Base-by-base conservation (phyloP, 2,797 vertebrate species). In the Lithobates sylvaticus region DNA sequence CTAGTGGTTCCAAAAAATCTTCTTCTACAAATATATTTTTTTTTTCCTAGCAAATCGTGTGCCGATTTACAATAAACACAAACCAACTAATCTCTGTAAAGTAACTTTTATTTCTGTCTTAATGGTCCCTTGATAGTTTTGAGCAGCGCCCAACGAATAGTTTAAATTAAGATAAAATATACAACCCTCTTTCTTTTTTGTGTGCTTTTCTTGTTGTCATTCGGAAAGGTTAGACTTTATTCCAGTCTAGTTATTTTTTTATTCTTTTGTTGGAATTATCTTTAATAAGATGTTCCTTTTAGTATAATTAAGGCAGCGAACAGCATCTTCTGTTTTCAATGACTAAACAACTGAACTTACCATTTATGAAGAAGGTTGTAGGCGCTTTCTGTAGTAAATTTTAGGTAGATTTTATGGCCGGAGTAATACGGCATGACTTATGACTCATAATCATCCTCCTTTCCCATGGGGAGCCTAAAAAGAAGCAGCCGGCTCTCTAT, bases 311-410 rank as follows among this genome's bases (percentile, higher is more conserved):
- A 36, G 44, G 47, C 27, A 10, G 47, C 26, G 27, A 50, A 39
- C 18, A 54, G 65, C 50, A 32, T 18, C 18, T n/a, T 72, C n/a
- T 73, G 15, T 61, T 74, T 61, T 82, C 36, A 32, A 54, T 73
- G 70, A 61, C 21, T 39, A 39, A 39, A 77, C 34, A 77, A 39
- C 34, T 39, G 32, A 64, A 36, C n/a, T 77, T 76, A 3, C 50
- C 29, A 18, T 36, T 10, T 34, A 58, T 21, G 13, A 76, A 61
- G 21, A 76, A 29, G 2, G 12, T 9, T 34, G 29, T 2, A 21
- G 74, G 36, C 9, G 7, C 32, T 58, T 76, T n/a, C 21, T 36
- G 32, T 10, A 77, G 44, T 29, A 34, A 77, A 71, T 13, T 34
- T 58, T 69, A 79, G 21, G 36, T 68, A 47, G 16, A 36, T 80